phyloP scores from a whole-genome alignment of 2,888 invertebrate genomes.

The Smittia sp. region DNA sequence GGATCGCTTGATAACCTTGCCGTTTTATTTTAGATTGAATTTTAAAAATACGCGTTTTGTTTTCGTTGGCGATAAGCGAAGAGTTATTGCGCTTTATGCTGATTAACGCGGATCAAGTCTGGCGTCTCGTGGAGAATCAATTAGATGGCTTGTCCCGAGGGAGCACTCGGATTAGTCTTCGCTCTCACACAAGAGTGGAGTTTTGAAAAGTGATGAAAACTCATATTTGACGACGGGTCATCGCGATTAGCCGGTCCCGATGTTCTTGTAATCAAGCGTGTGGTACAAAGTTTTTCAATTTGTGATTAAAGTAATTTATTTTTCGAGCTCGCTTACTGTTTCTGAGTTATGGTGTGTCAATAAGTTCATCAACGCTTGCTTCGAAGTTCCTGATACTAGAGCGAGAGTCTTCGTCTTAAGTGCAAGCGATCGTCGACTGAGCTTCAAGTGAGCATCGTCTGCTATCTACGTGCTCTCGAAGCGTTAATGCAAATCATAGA shows the following conservation, averaged over 20 bases:
- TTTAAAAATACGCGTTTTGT: background rate
- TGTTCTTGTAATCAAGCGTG: too few relatives aligned
- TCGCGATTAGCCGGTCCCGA: too few relatives aligned
- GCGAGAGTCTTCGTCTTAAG: too few relatives aligned
- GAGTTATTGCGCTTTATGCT: constrained; percentile 16
- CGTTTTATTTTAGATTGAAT: background rate
- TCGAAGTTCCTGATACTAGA: background rate
- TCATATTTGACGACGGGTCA: too few relatives aligned
- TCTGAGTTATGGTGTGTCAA: background rate
- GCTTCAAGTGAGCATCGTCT: background rate
- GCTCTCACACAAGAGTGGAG: background rate
- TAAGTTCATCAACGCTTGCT: background rate
- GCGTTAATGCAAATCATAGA: constrained; percentile 38
- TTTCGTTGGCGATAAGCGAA: constrained; percentile 6
- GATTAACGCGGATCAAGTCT: background rate
- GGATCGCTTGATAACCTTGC: constrained; percentile 5
- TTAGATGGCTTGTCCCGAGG: background rate
- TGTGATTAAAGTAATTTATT: too few relatives aligned
- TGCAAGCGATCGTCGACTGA: too few relatives aligned
- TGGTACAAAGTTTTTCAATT: too few relatives aligned
- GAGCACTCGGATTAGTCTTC: background rate
- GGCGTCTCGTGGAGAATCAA: constrained; percentile 18
- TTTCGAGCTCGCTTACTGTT: background rate
- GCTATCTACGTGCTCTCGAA: background rate
- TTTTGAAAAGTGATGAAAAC: too few relatives aligned